Percentiles rank a stretch among this genome's conserved stretches.
phyloP scores from a whole-genome alignment of 2,113 vertebrate genomes.

The Catagonus wagneri region DNA sequence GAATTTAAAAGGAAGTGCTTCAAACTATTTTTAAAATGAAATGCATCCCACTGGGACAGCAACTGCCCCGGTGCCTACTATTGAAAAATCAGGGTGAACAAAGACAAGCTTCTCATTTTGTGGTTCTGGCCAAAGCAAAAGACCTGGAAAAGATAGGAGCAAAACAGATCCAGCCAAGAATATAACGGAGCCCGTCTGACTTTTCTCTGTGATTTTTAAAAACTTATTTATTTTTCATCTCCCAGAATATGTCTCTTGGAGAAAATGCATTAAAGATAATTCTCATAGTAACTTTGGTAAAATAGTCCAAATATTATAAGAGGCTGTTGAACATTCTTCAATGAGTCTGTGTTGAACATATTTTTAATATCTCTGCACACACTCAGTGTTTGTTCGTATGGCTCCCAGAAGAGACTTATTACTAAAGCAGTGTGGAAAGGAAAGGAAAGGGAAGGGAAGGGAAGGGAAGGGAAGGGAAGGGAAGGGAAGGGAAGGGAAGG shows the following conservation, averaged over 20 bases:
- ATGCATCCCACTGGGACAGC: conserved; percentile 61
- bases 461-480: too few species aligned
- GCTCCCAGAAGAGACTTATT: conserved; percentile 86
- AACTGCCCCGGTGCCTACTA: conserved; percentile 43
- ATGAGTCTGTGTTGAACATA: conserved; percentile 79
- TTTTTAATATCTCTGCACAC: conserved; percentile 89
- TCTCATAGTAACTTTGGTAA: conserved; percentile 57
- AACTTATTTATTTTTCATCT: background rate
- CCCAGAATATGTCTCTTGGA: conserved; percentile 17
- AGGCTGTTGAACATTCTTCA: conserved; percentile 64
- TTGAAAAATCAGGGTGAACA: conserved; percentile 72
- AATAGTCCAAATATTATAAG: conserved; percentile 74
- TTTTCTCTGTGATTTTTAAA: background rate
- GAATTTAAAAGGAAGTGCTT: conserved; percentile 69
- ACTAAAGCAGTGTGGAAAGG: conserved; percentile 65
- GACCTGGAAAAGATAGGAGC: conserved; percentile 23
- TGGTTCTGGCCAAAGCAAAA: conserved; percentile 60
- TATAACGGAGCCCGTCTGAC: background rate
- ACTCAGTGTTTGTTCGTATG: conserved; percentile 87
- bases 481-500: too few species aligned
- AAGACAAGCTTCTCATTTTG: conserved; percentile 53
- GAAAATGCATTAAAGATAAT: conserved; percentile 56
- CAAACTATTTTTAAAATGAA: conserved; percentile 80
- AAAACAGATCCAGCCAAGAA: background rate
- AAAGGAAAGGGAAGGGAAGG: too few species aligned